Conservation (phyloP, 1,140 invertebrate genomes). For the Argopecten irradians region DNA sequence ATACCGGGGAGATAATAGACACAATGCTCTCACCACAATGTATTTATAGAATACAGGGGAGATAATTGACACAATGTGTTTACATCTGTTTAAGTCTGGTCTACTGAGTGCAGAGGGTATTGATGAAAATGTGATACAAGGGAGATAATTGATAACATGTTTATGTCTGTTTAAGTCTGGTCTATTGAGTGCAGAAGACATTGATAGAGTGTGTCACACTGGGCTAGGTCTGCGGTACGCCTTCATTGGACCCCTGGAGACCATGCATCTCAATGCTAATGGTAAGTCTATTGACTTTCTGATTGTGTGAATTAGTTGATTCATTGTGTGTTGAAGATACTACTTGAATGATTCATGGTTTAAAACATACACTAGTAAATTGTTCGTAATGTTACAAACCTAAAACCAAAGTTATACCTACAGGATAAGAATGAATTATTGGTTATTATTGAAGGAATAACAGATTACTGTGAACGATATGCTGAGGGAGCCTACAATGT, state of each 20-base stretch:
- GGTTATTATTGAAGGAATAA: slow-evolving; percentile 79
- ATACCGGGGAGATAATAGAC: too few relatives aligned
- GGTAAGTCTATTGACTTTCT: slow-evolving; percentile 51
- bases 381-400: too few relatives aligned
- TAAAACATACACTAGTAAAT: too few relatives aligned
- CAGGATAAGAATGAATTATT: too few relatives aligned
- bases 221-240: slow-evolving; percentile 96
- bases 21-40: background rate
- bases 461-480: slow-evolving; percentile 87
- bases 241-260: slow-evolving; percentile 95
- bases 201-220: slow-evolving; percentile 95
- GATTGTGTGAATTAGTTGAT: background rate
- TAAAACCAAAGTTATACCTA: too few relatives aligned
- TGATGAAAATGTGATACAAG: slow-evolving; percentile 96
- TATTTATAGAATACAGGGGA: too few relatives aligned
- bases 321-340: background rate
- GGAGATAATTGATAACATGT: too few relatives aligned
- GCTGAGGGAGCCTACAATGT: slow-evolving; percentile 87
- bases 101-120: slow-evolving; percentile 91
- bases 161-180: slow-evolving; percentile 76
- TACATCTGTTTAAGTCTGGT: slow-evolving; percentile 76
- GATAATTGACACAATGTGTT: too few relatives aligned
- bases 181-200: slow-evolving; percentile 89
- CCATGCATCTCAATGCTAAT: slow-evolving; percentile 93
- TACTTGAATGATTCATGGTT: too few relatives aligned